phyloP scores from a whole-genome alignment of 2,113 vertebrate genomes.

The Phrynosoma blainvillii region DNA sequence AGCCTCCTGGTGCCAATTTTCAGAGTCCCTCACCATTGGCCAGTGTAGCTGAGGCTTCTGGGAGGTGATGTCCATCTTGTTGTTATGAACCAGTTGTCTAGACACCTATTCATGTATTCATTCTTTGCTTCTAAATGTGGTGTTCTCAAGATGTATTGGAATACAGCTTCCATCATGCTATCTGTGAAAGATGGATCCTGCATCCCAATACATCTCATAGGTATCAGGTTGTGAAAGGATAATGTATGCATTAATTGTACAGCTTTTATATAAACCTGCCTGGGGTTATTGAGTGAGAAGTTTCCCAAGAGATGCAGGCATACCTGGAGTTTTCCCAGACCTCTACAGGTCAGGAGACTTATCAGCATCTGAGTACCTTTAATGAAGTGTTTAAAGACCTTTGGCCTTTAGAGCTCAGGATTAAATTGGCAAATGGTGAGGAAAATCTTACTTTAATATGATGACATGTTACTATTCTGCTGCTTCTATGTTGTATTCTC shows the following conservation, averaged over 20 bases:
- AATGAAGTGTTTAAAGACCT: not conserved
- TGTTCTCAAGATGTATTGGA: too few species aligned
- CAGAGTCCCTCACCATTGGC: too few species aligned
- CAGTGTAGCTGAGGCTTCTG: too few species aligned
- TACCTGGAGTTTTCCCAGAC: not conserved
- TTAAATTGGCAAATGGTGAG: not conserved
- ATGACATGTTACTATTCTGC: not conserved
- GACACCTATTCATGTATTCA: not conserved
- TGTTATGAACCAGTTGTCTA: not conserved
- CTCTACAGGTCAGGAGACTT: not conserved
- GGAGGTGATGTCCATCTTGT: too few species aligned
- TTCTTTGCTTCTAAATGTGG: too few species aligned
- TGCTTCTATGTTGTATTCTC: not conserved
- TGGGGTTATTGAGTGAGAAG: not conserved
- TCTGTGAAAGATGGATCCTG: too few species aligned
- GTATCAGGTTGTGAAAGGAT: too few species aligned
- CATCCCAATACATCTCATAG: not conserved
- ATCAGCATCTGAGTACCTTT: not conserved
- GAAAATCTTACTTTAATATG: not conserved
- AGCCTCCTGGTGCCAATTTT: too few species aligned
- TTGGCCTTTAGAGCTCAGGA: not conserved
- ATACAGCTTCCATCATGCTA: not conserved
- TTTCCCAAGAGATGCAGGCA: not conserved
- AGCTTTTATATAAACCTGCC: not conserved
- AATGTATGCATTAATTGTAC: too few species aligned